Evolutionary conservation across 2,888 invertebrate species (phyloP), one percentile per base, ranked within the genome.

Genomic region (Philhelius pedissequus): DNA sequence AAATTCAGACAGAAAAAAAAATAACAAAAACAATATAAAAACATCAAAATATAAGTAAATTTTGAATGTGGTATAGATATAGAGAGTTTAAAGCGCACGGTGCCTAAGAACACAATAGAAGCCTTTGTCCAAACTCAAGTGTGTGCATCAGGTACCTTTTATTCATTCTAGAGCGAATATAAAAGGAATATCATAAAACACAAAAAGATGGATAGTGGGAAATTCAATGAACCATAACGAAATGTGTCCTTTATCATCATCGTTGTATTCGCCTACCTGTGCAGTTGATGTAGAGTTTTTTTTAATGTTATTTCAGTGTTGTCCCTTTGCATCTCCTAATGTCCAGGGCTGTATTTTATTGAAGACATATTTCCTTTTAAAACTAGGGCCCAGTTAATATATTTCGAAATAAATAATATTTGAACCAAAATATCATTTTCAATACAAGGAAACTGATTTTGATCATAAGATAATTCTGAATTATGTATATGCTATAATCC

Each of bases 141-240:
- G 84, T 71, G 80, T 84, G 75, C 84, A 84, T 80, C 84, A 84
- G 84, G 84, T 84, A 84, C 75, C 84, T 38, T 80, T 75, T 75
- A 80, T 84, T 80, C 80, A 76, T 48, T 43, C 7, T n/a, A 8
- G 27, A 45, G 45, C 43, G 66, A 79, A 60, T 68, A 84, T 75
- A 84, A 84, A 84, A 56, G 71, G 60, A 80, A 76, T 80, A 75
- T 80, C 80, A 84, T 84, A 84, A 80, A 84, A 84, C 75, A 84
- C 71, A 80, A 73, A 83, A 54, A 54, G 70, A 80, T 38, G 45
- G 30, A 64, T 84, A 81, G 86, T 86, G 86, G 81, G 86, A 86
- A 86, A 86, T 81, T 86, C 86, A 81, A 86, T 86, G 86, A 86
- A 77, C 86, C 78, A 86, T 69, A 81, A 86, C 86, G 52, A 80